Evolutionary conservation across 2,113 vertebrate species (phyloP).

Genomic region (Nansenia antarctica): DNA sequence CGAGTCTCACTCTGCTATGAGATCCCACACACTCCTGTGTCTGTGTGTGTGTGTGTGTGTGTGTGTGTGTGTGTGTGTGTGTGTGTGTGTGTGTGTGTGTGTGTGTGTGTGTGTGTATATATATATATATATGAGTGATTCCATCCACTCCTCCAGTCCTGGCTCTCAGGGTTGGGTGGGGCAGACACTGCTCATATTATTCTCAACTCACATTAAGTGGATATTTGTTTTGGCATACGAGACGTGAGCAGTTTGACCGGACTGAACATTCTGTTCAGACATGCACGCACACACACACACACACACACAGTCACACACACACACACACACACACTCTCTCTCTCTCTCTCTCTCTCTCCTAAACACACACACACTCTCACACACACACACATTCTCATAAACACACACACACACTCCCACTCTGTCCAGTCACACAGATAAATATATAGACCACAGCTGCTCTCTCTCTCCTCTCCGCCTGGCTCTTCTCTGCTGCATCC

Average conservation of each 20-base stretch:
- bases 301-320: background rate
- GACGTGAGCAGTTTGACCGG: slow-evolving; percentile 12
- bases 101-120: no score
- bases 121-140: no score
- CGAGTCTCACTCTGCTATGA: background rate
- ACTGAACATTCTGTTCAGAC: slow-evolving; percentile 13
- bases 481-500: background rate
- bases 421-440: slow-evolving; percentile 8
- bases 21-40: no score
- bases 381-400: no score
- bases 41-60: no score
- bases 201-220: slow-evolving; percentile 11
- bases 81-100: no score
- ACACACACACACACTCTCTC: no score
- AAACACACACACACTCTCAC: no score
- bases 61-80: no score
- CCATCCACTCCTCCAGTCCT: slow-evolving; percentile 8
- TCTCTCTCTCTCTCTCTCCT: no score
- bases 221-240: slow-evolving; percentile 28
- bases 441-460: background rate
- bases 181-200: slow-evolving; percentile 2
- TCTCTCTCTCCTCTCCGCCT: background rate
- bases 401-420: no score
- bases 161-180: slow-evolving; percentile 19
- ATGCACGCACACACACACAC: background rate